Conservation (phyloP, 2,888 invertebrate genomes). For the Strigamia maritima region DNA sequence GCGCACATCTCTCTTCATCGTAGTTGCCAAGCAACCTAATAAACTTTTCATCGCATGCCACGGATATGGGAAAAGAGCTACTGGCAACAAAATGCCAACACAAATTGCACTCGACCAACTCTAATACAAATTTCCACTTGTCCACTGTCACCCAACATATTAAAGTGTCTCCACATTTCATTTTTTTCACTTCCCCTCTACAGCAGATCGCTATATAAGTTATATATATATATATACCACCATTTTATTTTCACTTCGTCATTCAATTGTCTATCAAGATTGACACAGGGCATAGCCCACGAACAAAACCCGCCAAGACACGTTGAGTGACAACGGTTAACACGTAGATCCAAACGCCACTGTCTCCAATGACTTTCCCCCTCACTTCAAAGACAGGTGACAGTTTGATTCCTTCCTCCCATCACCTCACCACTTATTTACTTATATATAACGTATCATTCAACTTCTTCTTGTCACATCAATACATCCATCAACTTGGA, state of each 20-base stretch:
- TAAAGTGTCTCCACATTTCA: conserved; percentile 6
- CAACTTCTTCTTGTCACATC: background rate
- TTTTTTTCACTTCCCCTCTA: background rate
- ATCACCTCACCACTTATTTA: background rate
- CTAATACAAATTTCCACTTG: conserved; percentile 11
- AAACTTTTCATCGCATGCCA: conserved; percentile 7
- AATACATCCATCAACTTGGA: background rate
- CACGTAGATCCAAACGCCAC: background rate
- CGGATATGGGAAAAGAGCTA: background rate
- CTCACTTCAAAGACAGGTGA: background rate
- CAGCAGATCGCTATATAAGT: no score
- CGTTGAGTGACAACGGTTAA: conserved; percentile 16
- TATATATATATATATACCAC: no score
- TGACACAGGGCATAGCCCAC: background rate
- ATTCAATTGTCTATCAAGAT: conserved; percentile 9
- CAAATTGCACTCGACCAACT: conserved; percentile 11
- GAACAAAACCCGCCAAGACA: background rate
- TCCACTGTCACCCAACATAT: conserved; percentile 9
- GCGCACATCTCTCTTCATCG: conserved; percentile 5
- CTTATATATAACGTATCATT: conserved; percentile 16
- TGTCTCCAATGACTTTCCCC: conserved; percentile 2
- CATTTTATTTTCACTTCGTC: background rate
- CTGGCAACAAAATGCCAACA: conserved; percentile 7
- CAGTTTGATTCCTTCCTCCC: conserved; percentile 23
- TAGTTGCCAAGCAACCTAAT: background rate